A percentile compares a stretch with the other conserved stretches of the same genome.
Evolutionary conservation across 2,113 vertebrate species (phyloP).

Genomic region (Oceanodroma tethys): DNA sequence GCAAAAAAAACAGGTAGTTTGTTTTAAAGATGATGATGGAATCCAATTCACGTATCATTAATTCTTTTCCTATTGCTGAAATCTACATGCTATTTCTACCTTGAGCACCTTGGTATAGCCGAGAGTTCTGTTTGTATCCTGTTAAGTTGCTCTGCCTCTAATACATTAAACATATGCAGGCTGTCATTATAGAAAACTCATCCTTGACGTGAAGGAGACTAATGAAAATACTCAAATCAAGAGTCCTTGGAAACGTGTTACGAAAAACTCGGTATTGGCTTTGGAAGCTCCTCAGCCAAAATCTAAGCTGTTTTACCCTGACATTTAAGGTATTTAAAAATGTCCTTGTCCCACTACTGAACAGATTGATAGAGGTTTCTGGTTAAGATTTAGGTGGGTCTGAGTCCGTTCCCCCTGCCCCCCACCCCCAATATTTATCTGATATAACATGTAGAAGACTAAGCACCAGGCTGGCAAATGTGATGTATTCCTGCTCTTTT

Average conservation of each 20-base stretch:
- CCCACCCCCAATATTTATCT: neutral
- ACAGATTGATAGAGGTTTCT: neutral
- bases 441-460: neutral
- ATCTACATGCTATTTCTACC: neutral
- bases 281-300: neutral
- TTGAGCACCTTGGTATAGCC: neutral
- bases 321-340: neutral
- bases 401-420: too few species aligned
- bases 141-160: neutral
- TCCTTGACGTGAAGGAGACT: neutral
- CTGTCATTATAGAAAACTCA: neutral
- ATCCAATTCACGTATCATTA: neutral
- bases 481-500: neutral
- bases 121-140: neutral
- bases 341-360: neutral
- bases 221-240: neutral
- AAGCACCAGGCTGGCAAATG: neutral
- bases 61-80: neutral
- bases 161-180: neutral
- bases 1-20: neutral
- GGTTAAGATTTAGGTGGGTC: neutral
- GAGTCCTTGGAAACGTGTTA: neutral
- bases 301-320: neutral
- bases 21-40: neutral
- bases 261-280: neutral